Conservation (phyloP, 2,797 vertebrate species). For the Peromyscus aztecus region DNA sequence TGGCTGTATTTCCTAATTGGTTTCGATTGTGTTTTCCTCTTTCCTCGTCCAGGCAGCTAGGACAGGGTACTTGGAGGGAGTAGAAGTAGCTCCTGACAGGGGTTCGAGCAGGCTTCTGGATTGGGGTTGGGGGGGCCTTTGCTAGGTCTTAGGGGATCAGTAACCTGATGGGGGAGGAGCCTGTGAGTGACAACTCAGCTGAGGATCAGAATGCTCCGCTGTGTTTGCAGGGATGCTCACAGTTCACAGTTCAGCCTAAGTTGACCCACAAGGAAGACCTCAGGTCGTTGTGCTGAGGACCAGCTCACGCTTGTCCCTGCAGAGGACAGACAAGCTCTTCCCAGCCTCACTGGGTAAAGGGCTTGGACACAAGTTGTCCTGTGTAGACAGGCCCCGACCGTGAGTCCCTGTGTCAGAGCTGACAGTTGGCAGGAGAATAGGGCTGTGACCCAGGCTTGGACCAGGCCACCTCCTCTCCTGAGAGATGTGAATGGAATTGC, state of each 20-base stretch:
- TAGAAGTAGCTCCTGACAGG: neutral
- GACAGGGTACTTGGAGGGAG: neutral
- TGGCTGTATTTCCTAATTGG: constrained; percentile 40
- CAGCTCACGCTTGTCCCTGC: neutral
- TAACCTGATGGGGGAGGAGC: neutral
- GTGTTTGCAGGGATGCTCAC: neutral
- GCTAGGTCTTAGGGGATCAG: neutral
- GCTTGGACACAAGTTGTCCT: neutral
- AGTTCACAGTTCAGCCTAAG: constrained; percentile 40
- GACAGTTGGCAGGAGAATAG: neutral
- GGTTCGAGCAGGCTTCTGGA: neutral
- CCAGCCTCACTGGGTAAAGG: neutral
- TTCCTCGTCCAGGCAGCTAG: neutral
- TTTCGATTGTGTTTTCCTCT: neutral
- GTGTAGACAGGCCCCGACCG: neutral
- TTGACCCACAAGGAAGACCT: constrained; percentile 12
- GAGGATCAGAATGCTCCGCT: neutral
- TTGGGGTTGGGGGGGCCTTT: neutral
- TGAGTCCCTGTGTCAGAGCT: neutral
- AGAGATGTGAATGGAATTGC: neutral
- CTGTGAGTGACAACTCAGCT: neutral
- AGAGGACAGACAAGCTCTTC: neutral
- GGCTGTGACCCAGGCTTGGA: neutral
- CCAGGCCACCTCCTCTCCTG: neutral
- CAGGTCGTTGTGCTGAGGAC: constrained; percentile 36